Conservation (phyloP, 1,140 invertebrate species). For the Procambarus clarkii region DNA sequence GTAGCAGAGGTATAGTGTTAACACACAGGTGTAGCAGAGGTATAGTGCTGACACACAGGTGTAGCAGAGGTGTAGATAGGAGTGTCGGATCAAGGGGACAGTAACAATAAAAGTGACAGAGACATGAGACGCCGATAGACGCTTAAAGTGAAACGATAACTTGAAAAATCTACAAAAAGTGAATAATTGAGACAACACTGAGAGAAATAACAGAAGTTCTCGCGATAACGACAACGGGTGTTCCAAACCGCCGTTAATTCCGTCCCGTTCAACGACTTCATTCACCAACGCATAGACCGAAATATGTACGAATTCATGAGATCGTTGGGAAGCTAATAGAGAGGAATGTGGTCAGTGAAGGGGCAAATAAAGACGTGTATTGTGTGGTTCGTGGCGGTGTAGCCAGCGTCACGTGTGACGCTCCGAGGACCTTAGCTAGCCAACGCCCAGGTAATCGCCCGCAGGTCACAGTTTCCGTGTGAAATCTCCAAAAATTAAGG, state of each 20-base stretch:
- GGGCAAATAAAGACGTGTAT: neutral
- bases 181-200: neutral
- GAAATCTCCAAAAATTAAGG: constrained; percentile 41
- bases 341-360: no score
- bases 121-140: neutral
- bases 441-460: constrained; percentile 43
- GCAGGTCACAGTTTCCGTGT: constrained; percentile 41
- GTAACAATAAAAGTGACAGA: neutral
- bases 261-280: no score
- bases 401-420: neutral
- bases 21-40: no score
- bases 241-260: neutral
- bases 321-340: no score
- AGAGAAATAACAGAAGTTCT: neutral
- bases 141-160: neutral
- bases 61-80: no score
- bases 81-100: no score
- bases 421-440: constrained; percentile 11
- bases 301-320: no score
- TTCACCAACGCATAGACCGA: no score
- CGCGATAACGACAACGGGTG: neutral
- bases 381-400: neutral
- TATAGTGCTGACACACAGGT: no score
- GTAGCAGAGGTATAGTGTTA: no score
- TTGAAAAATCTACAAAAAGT: neutral